Evolutionary conservation across 2,888 invertebrate genomes (phyloP).

Genomic region (Criorhina ranunculi): DNA sequence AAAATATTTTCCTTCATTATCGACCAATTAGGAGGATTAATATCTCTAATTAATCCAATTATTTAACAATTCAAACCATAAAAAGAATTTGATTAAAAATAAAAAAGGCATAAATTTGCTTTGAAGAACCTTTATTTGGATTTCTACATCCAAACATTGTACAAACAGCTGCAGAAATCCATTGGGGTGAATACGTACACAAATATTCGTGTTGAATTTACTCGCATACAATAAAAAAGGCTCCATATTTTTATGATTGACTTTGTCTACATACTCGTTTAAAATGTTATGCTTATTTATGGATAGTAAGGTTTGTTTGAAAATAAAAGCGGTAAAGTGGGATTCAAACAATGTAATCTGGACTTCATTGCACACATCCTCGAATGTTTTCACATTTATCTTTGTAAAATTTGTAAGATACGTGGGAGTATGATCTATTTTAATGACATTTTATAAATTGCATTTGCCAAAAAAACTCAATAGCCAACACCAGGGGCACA

Average conservation of each 20-base stretch:
- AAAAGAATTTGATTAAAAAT: conserved; percentile 24
- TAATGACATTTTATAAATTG: too few species aligned
- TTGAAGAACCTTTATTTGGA: conserved; percentile 9
- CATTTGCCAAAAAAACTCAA: too few species aligned
- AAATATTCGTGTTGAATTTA: not conserved
- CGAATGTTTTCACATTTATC: too few species aligned
- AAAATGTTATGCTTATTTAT: not conserved
- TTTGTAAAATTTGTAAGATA: too few species aligned
- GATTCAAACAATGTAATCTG: too few species aligned
- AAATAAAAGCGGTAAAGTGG: too few species aligned
- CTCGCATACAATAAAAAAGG: not conserved
- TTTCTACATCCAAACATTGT: conserved; percentile 1
- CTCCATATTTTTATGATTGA: not conserved
- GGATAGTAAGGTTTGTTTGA: too few species aligned
- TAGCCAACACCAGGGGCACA: too few species aligned
- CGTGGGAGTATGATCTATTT: too few species aligned
- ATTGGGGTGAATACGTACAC: conserved; percentile 1
- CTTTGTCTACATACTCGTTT: not conserved
- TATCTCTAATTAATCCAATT: conserved; percentile 42
- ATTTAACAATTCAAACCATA: conserved; percentile 29
- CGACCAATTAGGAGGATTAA: conserved; percentile 31
- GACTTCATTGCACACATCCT: too few species aligned
- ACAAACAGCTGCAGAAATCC: not conserved
- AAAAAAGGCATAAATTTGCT: conserved; percentile 26
- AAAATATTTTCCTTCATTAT: conserved; percentile 28